Conservation (phyloP, 2,888 invertebrate species). For the Metellina segmentata region DNA sequence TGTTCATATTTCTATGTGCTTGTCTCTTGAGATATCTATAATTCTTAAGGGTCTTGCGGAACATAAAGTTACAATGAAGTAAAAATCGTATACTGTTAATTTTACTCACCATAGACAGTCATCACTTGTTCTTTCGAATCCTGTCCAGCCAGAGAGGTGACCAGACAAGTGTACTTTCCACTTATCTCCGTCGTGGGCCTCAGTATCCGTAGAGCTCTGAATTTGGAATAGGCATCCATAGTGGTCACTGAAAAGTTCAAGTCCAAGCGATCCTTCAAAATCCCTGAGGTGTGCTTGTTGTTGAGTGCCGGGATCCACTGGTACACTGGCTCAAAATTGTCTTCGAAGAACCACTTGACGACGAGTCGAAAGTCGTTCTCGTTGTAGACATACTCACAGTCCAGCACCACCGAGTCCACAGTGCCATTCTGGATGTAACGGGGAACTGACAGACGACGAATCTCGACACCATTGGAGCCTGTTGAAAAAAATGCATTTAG, state of each 20-base stretch:
- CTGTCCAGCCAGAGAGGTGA: conserved; percentile 77
- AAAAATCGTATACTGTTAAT: background rate
- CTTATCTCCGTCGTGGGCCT: conserved; percentile 78
- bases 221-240: conserved; percentile 74
- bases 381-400: conserved; percentile 78
- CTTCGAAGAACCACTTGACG: conserved; percentile 78
- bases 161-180: conserved; percentile 78
- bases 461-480: conserved; percentile 72
- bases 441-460: conserved; percentile 77
- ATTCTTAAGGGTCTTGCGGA: too few species aligned
- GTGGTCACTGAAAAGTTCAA: conserved; percentile 64
- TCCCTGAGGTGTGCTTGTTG: conserved; percentile 76
- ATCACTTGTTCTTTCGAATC: conserved; percentile 78
- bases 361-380: conserved; percentile 77
- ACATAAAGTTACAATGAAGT: too few species aligned
- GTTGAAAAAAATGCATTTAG: background rate
- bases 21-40: too few species aligned
- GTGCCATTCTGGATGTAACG: conserved; percentile 78
- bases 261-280: conserved; percentile 76
- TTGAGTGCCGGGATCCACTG: conserved; percentile 78
- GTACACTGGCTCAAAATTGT: conserved; percentile 78
- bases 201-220: conserved; percentile 77
- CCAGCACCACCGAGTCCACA: conserved; percentile 76
- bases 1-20: too few species aligned
- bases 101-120: conserved; percentile 78